These are phyloP conservation scores for Acanthosoma haemorrhoidale DNA, from an alignment of 2,888 invertebrate genomes.

Conservation along the genomic window DNA sequence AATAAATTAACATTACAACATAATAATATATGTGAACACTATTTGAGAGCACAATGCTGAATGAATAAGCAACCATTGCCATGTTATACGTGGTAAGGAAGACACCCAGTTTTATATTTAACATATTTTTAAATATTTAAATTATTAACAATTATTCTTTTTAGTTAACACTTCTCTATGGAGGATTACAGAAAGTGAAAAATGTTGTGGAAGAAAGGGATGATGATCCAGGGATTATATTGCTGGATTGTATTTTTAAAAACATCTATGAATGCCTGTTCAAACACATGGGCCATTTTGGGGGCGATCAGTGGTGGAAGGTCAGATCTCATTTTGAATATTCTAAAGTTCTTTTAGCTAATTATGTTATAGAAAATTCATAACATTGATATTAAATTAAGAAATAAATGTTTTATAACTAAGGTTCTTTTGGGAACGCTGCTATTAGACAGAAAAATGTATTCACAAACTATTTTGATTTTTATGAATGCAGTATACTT, in stretches of 20 bases:
- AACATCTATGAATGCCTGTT: neutral
- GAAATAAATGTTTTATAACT: neutral
- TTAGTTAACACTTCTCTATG: neutral
- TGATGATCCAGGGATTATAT: neutral
- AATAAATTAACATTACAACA: too few relatives aligned
- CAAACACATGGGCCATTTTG: neutral
- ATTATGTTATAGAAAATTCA: neutral
- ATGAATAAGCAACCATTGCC: too few relatives aligned
- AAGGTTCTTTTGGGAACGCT: neutral
- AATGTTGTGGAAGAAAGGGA: neutral
- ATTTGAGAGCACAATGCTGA: too few relatives aligned
- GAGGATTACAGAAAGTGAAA: neutral
- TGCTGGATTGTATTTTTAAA: neutral
- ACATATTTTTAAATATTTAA: too few relatives aligned
- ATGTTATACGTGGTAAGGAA: too few relatives aligned
- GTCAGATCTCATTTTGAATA: neutral
- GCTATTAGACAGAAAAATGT: too few relatives aligned
- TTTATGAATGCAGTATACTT: too few relatives aligned
- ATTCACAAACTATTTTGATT: too few relatives aligned
- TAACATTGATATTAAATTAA: neutral
- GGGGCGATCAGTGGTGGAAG: neutral
- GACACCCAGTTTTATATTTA: too few relatives aligned
- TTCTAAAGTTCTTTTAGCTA: neutral
- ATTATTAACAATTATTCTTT: neutral
- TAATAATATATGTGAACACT: too few relatives aligned